phyloP scores from a whole-genome alignment of 2,113 vertebrate species.

The Xerus inauris region DNA sequence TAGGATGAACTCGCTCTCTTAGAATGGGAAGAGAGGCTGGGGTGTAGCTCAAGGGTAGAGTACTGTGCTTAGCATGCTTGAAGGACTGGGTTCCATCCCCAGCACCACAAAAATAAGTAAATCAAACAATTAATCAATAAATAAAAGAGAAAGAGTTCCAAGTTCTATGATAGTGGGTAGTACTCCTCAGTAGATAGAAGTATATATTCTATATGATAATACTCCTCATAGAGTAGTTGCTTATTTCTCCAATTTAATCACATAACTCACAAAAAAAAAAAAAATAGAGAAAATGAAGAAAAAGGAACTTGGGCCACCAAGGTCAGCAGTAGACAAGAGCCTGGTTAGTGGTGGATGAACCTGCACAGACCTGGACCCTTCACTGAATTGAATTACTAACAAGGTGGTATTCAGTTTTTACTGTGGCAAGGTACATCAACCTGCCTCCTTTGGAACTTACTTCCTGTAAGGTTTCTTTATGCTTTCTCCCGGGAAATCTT shows the following conservation, averaged over 20 bases:
- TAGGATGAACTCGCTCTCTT: not conserved
- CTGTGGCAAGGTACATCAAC: not conserved
- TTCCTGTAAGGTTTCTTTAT: conserved; percentile 9
- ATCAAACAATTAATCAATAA: too few species aligned
- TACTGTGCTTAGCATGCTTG: not conserved
- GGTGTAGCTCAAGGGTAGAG: not conserved
- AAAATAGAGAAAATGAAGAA: not conserved
- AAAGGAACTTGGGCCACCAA: not conserved
- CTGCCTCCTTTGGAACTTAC: not conserved
- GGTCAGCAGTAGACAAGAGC: not conserved
- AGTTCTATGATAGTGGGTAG: too few species aligned
- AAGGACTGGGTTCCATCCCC: not conserved
- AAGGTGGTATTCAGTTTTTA: not conserved
- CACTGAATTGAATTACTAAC: not conserved
- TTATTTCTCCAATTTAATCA: conserved; percentile 29
- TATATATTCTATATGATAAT: not conserved
- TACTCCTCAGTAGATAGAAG: not conserved
- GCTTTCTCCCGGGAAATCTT: conserved; percentile 21
- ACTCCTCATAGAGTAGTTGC: not conserved
- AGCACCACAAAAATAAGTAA: not conserved
- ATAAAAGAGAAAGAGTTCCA: too few species aligned
- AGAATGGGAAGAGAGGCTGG: not conserved
- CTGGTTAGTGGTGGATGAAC: not conserved
- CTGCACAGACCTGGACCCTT: not conserved
- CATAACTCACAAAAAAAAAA: conserved; percentile 5